Base-by-base conservation (phyloP, 2,113 vertebrate genomes). In the Antechinus stuartii region DNA sequence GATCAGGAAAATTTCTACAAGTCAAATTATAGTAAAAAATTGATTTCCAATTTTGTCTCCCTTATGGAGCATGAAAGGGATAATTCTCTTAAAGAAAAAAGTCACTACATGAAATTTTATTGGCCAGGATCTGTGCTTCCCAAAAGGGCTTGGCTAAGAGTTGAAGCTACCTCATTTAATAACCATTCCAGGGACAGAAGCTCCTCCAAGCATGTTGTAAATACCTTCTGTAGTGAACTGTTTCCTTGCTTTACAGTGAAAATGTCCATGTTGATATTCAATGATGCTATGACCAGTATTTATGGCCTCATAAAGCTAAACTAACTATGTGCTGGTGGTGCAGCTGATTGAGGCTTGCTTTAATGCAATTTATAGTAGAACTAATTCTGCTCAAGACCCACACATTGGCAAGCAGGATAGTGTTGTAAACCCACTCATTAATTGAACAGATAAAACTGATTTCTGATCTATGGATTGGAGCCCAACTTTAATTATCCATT, bases 261-360 rank as follows among this genome's bases (percentile, higher is more conserved):
- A 97, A 76, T 95, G 26, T 92, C 9, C 0, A 11, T 94, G 90
- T 55, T 92, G 93, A 95, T 96, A 96, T 94, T 95, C 47, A 53
- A 93, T 84, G 92, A 4, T 30, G 24, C 95, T 97, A 96, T 89
- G 91, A 92, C 94, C 94, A 94, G 9, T 98, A 96, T 95, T 98
- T 98, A 97, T 95, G 94, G 94, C 54, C 95, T 96, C 96, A 35
- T 97, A 97, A 98, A 98, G 61, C 93, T 94, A 96, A 97, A 96
- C 91, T 97, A 95, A 91, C 96, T 96, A n/a, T 90, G 30, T 61
- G 90, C 97, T 97, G 96, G 23, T 93, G 54, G 19, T 92, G 68
- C 91, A 95, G 84, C 94, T 95, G 68, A 96, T 90, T 91, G 42
- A 92, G 92, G 91, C 91, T 95, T 96, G 68, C 95, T 97, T 94